phyloP scores from a whole-genome alignment of 2,888 invertebrate genomes.

The Nowickia ferox region DNA sequence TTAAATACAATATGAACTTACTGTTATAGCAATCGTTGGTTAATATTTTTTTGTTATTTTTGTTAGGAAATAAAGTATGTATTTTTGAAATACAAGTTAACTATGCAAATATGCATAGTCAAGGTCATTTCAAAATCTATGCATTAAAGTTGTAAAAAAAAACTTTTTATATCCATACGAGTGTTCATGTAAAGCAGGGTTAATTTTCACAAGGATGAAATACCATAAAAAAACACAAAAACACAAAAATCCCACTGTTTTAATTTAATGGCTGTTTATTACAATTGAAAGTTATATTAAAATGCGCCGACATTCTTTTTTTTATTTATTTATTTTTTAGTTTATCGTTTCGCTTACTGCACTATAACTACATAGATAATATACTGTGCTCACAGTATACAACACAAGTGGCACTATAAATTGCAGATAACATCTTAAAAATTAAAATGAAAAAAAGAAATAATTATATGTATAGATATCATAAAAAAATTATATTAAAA shows the following conservation, averaged over 20 bases:
- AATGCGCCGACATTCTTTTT: neutral
- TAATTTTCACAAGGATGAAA: conserved; percentile 16
- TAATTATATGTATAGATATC: neutral
- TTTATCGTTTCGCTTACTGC: neutral
- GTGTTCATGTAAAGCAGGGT: neutral
- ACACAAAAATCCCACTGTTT: neutral
- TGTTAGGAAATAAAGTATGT: conserved; percentile 44
- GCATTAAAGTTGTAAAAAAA: conserved; percentile 13
- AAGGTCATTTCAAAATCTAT: conserved; percentile 31
- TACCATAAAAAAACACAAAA: neutral
- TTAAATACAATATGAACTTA: conserved; percentile 20
- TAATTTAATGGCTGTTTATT: neutral
- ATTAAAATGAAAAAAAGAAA: neutral
- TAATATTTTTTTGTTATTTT: conserved; percentile 27
- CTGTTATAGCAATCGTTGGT: conserved; percentile 13
- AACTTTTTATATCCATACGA: neutral
- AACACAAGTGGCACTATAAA: neutral
- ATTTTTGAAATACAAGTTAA: conserved; percentile 14
- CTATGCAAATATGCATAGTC: conserved; percentile 51
- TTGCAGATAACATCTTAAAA: neutral
- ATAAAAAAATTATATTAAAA: neutral
- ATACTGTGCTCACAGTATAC: neutral
- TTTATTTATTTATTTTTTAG: neutral
- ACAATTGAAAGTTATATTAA: neutral
- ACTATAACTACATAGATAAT: neutral